Conservation (phyloP, 2,888 invertebrate species). For the Microctonus aethiopoides region DNA sequence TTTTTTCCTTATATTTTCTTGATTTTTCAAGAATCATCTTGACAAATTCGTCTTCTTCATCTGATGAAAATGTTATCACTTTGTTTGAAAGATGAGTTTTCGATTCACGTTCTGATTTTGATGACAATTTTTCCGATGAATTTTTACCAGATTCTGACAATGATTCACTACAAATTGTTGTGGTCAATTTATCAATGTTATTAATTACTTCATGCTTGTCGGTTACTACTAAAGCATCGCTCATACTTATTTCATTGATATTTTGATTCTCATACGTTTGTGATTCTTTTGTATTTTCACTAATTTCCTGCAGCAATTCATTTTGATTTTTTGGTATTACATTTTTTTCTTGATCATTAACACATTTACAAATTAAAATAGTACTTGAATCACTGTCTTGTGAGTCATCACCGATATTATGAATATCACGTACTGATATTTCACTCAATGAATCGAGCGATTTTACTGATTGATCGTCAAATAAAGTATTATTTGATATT, state of each 20-base stretch:
- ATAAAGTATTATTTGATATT: background rate
- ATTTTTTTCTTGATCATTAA: constrained; percentile 12
- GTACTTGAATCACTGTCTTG: constrained; percentile 47
- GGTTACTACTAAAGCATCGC: background rate
- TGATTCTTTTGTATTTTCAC: background rate
- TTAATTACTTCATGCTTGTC: background rate
- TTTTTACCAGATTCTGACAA: background rate
- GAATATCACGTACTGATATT: background rate
- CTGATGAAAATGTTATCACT: constrained; percentile 31
- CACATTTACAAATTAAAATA: constrained; percentile 43
- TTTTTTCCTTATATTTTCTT: background rate
- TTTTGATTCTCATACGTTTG: background rate
- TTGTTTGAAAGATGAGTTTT: constrained; percentile 1
- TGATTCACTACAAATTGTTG: background rate
- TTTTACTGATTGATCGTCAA: no score
- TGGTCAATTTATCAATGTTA: background rate
- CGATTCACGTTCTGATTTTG: background rate
- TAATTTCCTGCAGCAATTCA: background rate
- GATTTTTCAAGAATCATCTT: background rate
- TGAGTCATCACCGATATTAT: constrained; percentile 22
- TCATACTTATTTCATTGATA: background rate
- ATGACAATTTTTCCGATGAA: background rate
- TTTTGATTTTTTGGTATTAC: background rate
- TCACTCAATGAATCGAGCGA: background rate
- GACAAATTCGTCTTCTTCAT: constrained; percentile 37